A percentile compares a stretch with the other conserved stretches of the same genome.
These are phyloP conservation scores for Myotis daubentonii DNA, from an alignment of 2,797 vertebrate species.

Conservation along the genomic window DNA sequence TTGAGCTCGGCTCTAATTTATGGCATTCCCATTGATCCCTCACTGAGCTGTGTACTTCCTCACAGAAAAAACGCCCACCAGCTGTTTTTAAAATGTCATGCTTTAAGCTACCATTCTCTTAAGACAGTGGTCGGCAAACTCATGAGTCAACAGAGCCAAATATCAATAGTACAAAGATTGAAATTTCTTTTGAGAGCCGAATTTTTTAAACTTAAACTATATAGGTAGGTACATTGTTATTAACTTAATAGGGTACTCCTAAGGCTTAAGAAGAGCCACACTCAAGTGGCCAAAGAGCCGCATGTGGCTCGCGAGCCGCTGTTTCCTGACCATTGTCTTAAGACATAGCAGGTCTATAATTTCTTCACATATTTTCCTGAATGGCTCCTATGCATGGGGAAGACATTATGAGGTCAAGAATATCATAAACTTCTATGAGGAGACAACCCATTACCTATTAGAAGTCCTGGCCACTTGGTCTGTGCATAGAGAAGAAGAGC, in stretches of 20 bases:
- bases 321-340: background rate
- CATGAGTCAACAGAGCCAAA: no score
- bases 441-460: constrained; percentile 64
- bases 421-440: constrained; percentile 48
- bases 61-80: background rate
- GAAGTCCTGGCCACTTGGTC: constrained; percentile 22
- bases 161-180: no score
- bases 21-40: background rate
- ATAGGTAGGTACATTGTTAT: no score
- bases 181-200: no score
- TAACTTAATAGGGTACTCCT: no score
- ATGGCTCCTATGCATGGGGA: constrained; percentile 36
- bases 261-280: no score
- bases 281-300: no score
- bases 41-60: background rate
- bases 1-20: background rate
- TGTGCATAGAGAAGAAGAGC: constrained; percentile 59
- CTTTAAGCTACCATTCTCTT: constrained; percentile 33
- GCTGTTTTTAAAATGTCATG: constrained; percentile 1
- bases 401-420: constrained; percentile 60
- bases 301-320: no score
- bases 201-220: no score
- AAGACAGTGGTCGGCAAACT: background rate
- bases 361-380: constrained; percentile 68
- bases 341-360: background rate